Evolutionary conservation across 2,888 invertebrate genomes (phyloP).

Genomic region (Acanthosepion pharaonis): DNA sequence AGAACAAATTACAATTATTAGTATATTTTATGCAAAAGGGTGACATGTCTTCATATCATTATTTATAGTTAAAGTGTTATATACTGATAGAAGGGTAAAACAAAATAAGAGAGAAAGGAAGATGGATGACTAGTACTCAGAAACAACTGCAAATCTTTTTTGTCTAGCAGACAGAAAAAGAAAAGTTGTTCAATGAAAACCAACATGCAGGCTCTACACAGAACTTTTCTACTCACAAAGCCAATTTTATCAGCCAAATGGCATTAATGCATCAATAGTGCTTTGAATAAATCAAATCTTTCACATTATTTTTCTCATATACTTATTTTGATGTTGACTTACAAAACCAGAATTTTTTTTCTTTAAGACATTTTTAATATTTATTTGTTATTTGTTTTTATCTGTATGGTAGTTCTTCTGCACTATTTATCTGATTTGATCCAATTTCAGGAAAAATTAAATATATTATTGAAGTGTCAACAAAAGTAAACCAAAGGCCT

Average conservation of each 20-base stretch:
- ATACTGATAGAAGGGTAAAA: not conserved
- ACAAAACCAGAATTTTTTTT: not conserved
- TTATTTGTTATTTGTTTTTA: not conserved
- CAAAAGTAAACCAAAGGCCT: too few relatives aligned
- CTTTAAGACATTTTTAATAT: not conserved
- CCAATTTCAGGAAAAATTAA: not conserved
- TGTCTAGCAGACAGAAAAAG: not conserved
- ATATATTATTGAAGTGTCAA: not conserved
- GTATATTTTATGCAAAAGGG: too few relatives aligned
- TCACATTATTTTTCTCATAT: not conserved
- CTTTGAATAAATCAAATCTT: not conserved
- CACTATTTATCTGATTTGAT: not conserved
- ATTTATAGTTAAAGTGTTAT: not conserved
- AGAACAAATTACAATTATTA: too few relatives aligned
- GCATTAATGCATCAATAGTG: constrained; percentile 8
- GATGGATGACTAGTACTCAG: not conserved
- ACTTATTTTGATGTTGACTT: not conserved
- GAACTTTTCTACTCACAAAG: not conserved
- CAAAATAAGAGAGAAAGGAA: not conserved
- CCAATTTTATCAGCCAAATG: not conserved
- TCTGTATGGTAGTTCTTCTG: not conserved
- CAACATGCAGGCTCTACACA: not conserved
- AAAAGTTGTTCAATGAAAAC: not conserved
- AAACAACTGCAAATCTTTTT: not conserved
- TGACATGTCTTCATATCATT: not conserved